Percentiles rank a stretch among this genome's conserved stretches.
Evolutionary conservation across 2,888 invertebrate genomes (phyloP).

Genomic region (Lysandra bellargus): DNA sequence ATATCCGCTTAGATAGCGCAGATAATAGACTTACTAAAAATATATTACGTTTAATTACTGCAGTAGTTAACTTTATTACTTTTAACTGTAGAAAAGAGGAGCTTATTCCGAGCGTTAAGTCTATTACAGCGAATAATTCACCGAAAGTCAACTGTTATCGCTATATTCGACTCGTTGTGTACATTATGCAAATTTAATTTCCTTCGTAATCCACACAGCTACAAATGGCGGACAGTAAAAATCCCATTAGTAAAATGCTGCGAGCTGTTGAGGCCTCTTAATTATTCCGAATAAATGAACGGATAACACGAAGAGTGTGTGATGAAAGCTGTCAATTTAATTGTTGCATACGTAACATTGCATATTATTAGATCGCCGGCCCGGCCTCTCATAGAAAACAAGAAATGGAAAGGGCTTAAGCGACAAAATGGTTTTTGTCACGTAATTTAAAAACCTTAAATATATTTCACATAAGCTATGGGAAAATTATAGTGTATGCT

Average conservation of each 20-base stretch:
- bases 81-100: neutral
- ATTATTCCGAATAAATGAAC: slow-evolving; percentile 42
- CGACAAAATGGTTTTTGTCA: too few species aligned
- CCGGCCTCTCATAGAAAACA: too few species aligned
- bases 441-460: too few species aligned
- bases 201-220: slow-evolving; percentile 24
- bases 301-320: slow-evolving; percentile 35
- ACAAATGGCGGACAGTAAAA: slow-evolving; percentile 29
- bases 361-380: too few species aligned
- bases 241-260: slow-evolving; percentile 28
- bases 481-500: too few species aligned
- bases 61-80: too few species aligned
- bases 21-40: too few species aligned
- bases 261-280: slow-evolving; percentile 38
- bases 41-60: too few species aligned
- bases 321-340: neutral
- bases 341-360: neutral
- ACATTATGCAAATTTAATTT: slow-evolving; percentile 27
- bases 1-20: too few species aligned
- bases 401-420: too few species aligned
- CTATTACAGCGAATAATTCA: neutral
- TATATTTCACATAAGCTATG: too few species aligned
- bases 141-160: slow-evolving; percentile 17
- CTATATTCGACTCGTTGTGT: slow-evolving; percentile 6
- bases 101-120: neutral